A percentile compares a stretch with the other conserved stretches of the same genome.
These are phyloP conservation scores for Epinotia brunnichana DNA, from an alignment of 2,888 invertebrate species.

Conservation along the genomic window DNA sequence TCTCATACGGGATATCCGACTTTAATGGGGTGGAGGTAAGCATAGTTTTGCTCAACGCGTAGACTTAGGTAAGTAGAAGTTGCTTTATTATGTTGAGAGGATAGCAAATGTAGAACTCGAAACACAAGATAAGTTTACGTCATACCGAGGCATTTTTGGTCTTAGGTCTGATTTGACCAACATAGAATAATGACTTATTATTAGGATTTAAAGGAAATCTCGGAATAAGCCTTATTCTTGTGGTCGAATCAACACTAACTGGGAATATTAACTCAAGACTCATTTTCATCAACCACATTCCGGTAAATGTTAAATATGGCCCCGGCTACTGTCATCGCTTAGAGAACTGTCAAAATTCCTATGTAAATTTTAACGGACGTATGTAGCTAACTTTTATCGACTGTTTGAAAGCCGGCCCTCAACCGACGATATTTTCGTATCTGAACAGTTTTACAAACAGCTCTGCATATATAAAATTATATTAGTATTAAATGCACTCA, in stretches of 20 bases:
- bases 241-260: background rate
- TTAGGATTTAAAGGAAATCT: too few relatives aligned
- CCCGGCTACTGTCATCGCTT: too few relatives aligned
- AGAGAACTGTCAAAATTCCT: too few relatives aligned
- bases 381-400: too few relatives aligned
- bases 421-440: background rate
- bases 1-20: background rate
- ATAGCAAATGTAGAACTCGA: background rate
- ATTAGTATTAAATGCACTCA: constrained; percentile 72
- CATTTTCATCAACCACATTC: too few relatives aligned
- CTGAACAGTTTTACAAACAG: constrained; percentile 29
- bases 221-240: background rate
- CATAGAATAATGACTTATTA: background rate
- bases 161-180: background rate
- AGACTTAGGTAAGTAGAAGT: constrained; percentile 12
- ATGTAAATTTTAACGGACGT: too few relatives aligned
- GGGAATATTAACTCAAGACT: too few relatives aligned
- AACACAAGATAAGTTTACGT: background rate
- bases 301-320: too few relatives aligned
- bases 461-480: constrained; percentile 48
- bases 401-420: too few relatives aligned
- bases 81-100: background rate
- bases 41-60: constrained; percentile 37
- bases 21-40: background rate
- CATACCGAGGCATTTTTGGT: background rate